Conservation (phyloP, 2,113 vertebrate species). For the Mugil cephalus region DNA sequence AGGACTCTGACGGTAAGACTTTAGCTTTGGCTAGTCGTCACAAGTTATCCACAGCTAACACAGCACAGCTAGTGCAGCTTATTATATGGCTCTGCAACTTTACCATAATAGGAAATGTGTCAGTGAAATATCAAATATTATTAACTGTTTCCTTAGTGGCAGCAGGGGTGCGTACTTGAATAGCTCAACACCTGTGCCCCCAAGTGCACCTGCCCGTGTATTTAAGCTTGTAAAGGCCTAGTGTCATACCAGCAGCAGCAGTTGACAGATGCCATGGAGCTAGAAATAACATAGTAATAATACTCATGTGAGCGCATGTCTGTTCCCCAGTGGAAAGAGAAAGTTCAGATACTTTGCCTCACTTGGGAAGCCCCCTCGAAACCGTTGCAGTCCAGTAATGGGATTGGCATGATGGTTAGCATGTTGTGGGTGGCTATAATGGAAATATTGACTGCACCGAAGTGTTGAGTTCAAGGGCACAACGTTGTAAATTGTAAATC, state of each 20-base stretch:
- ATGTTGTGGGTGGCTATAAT: slow-evolving; percentile 31
- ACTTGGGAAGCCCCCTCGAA: slow-evolving; percentile 52
- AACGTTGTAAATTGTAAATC: not conserved
- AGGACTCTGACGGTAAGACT: slow-evolving; percentile 55
- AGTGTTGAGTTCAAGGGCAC: slow-evolving; percentile 1
- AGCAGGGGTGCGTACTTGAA: not conserved
- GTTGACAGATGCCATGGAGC: slow-evolving; percentile 76
- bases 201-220: slow-evolving; percentile 13
- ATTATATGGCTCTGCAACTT: slow-evolving; percentile 11
- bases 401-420: slow-evolving; percentile 30
- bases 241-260: slow-evolving; percentile 62
- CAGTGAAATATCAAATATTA: not conserved
- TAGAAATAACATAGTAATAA: slow-evolving; percentile 76
- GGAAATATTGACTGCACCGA: slow-evolving; percentile 4
- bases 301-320: slow-evolving; percentile 51
- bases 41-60: not conserved
- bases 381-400: slow-evolving; percentile 26
- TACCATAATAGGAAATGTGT: slow-evolving; percentile 48
- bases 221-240: slow-evolving; percentile 34
- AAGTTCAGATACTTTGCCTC: slow-evolving; percentile 57
- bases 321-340: slow-evolving; percentile 26
- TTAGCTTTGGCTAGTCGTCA: not conserved
- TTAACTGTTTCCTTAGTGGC: not conserved
- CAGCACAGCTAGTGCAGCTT: not conserved
- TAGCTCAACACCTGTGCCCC: slow-evolving; percentile 32